Base-by-base conservation (phyloP, 2,888 invertebrate genomes). In the Arenicola marina region DNA sequence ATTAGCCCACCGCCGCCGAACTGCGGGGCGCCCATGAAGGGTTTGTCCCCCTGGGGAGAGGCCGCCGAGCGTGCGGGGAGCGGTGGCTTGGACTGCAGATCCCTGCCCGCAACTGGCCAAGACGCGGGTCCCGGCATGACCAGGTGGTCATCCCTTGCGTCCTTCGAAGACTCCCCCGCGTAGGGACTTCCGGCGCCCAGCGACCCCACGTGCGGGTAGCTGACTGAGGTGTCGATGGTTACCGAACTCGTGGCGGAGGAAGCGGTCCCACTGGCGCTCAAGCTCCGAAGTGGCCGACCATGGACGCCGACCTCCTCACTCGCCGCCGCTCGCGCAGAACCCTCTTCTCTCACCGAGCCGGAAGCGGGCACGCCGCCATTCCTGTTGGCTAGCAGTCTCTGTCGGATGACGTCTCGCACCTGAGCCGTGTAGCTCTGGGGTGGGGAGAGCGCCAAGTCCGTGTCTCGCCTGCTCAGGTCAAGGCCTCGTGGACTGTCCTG, bases 381-480 rank as follows among this genome's bases (percentile, higher is more conserved):
- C 33, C 33, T 61, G 4, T 24, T 29, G 4, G 65, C 64, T 15
- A 70, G 63, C 21, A 70, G 59, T n/a, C 69, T 38, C 34, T 66
- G 63, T 15, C 68, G 43, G 46, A 72, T 72, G 46, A 69, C 69
- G 31, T 69, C 64, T 3, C 69, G 59, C 18, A 69, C 68, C 43
- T 69, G 70, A 11, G 61, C 66, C 3, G 72, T 72, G 62, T 70
- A 72, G 55, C 56, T 68, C 45, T 68, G 68, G 7, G 71, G 72
- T 1, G 71, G 57, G 4, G 70, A 70, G 24, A 72, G 51, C 1
- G 65, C 59, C 24, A 72, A 59, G 44, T 72, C 71, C 7, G 56
- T 32, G 48, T 63, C 66, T 2, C 45, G 31, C 45, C 32, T 21
- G 31, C 54, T 66, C 43, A 63, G 53, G 48, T 66, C 62, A 15